Percentiles rank a stretch among this genome's conserved stretches.
Conservation (phyloP, 2,113 vertebrate species). For the Tachysurus vachellii region DNA sequence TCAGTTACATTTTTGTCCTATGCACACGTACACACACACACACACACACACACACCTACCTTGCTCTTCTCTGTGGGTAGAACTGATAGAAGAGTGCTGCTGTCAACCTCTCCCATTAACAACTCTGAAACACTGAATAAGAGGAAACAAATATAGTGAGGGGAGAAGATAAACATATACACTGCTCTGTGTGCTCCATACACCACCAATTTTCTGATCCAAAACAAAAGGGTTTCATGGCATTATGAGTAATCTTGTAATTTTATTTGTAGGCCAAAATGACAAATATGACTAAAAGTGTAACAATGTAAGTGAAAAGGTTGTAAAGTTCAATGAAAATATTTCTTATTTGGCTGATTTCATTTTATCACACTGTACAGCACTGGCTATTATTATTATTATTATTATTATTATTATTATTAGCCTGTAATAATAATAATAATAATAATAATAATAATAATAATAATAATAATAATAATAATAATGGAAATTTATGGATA, state of each 20-base stretch:
- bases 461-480: too few relatives aligned
- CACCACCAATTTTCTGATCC: background rate
- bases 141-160: background rate
- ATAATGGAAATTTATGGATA: too few relatives aligned
- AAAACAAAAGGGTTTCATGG: background rate
- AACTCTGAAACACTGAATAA: conserved; percentile 85
- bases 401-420: background rate
- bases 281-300: background rate
- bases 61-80: conserved; percentile 86
- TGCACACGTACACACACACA: background rate
- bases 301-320: too few relatives aligned
- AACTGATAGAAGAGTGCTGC: conserved; percentile 89
- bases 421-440: background rate
- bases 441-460: too few relatives aligned
- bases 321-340: too few relatives aligned
- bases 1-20: background rate
- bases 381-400: too few relatives aligned
- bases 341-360: too few relatives aligned
- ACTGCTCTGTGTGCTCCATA: background rate
- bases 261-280: background rate
- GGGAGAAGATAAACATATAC: background rate
- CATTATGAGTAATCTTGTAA: background rate
- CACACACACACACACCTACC: conserved; percentile 72
- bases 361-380: background rate
- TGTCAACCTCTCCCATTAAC: conserved; percentile 97